These are phyloP conservation scores for Hipposideros armiger DNA, from an alignment of 2,113 vertebrate genomes.

Conservation along the genomic window DNA sequence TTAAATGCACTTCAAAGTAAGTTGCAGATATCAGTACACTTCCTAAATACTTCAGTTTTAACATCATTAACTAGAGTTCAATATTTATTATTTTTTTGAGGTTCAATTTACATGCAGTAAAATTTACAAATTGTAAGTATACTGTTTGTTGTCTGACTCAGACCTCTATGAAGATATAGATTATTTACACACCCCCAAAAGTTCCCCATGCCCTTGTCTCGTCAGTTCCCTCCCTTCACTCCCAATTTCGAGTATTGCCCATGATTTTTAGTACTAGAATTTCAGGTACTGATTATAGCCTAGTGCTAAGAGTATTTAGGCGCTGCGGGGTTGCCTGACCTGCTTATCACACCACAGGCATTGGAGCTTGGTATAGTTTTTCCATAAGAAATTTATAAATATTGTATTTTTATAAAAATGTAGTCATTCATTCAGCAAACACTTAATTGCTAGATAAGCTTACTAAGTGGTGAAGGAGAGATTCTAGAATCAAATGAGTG, in stretches of 20 bases:
- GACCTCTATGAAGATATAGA: neutral
- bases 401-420: constrained; percentile 17
- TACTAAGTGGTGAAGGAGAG: neutral
- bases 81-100: neutral
- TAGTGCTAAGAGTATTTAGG: neutral
- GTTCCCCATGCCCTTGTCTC: neutral
- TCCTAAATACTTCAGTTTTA: constrained; percentile 41
- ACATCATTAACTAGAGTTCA: neutral
- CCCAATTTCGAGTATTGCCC: neutral
- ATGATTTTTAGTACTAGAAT: constrained; percentile 32
- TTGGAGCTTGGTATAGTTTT: constrained; percentile 8
- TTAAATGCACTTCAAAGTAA: constrained; percentile 27
- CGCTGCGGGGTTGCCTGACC: neutral
- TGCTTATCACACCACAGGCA: neutral
- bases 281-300: neutral
- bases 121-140: neutral
- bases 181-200: neutral
- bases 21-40: neutral
- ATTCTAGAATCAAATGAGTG: neutral
- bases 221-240: neutral
- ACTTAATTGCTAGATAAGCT: neutral
- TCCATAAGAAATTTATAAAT: constrained; percentile 5
- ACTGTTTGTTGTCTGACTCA: neutral
- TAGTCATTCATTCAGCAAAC: neutral
- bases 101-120: neutral